These are phyloP conservation scores for Clamator glandarius DNA, from an alignment of 2,797 vertebrate species.

Conservation along the genomic window DNA sequence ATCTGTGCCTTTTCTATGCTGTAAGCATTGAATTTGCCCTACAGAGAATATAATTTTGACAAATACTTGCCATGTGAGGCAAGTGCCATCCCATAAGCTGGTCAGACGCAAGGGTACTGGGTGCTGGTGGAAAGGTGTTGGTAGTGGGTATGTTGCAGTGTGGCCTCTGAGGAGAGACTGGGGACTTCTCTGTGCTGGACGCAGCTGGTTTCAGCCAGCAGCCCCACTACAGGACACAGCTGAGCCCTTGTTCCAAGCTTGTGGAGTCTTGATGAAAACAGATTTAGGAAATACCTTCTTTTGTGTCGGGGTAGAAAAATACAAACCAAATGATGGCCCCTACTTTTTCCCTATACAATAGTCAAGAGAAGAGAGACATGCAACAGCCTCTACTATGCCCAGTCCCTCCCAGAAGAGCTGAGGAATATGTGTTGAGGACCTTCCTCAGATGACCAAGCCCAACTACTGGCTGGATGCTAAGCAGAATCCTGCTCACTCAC, in stretches of 20 bases:
- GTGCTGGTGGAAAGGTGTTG: neutral
- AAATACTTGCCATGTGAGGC: neutral
- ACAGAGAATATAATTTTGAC: neutral
- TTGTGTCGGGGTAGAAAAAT: neutral
- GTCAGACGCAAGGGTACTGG: neutral
- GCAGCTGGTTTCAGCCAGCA: neutral
- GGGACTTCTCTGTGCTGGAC: neutral
- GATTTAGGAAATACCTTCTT: neutral
- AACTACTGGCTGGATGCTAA: neutral
- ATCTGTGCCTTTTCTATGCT: neutral
- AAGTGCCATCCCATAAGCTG: neutral
- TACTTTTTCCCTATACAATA: neutral
- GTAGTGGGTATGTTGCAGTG: neutral
- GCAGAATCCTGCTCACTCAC: neutral
- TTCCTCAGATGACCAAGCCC: rapidly evolving
- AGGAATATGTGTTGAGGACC: neutral
- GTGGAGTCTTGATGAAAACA: neutral
- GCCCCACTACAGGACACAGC: neutral
- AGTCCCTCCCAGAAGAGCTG: neutral
- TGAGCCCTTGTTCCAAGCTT: neutral
- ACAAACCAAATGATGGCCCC: rapidly evolving
- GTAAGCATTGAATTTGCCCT: neutral
- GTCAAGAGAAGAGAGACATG: neutral
- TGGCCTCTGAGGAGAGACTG: neutral
- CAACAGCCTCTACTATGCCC: neutral